phyloP scores from a whole-genome alignment of 2,888 invertebrate genomes.

The Dorcus hopei region DNA sequence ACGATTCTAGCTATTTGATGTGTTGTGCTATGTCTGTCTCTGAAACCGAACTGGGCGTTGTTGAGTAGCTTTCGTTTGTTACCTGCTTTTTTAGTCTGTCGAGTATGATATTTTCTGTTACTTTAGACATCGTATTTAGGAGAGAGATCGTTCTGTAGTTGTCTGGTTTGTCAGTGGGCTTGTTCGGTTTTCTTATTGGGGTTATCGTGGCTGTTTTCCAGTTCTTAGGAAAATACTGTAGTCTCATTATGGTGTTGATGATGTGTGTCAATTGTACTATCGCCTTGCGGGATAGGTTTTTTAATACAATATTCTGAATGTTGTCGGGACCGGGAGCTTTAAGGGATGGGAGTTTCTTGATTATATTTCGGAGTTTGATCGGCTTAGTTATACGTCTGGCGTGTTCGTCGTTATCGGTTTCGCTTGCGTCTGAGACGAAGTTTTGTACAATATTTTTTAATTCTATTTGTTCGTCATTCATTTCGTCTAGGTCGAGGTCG shows the following conservation, averaged over 20 bases:
- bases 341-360: background rate
- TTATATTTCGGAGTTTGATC: background rate
- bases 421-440: background rate
- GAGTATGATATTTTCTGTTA: too few species aligned
- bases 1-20: too few species aligned
- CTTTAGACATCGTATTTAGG: too few species aligned
- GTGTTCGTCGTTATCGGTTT: background rate
- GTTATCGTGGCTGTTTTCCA: slow-evolving; percentile 29
- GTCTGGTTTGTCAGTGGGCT: slow-evolving; percentile 9
- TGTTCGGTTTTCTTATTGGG: slow-evolving; percentile 23
- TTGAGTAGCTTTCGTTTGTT: too few species aligned
- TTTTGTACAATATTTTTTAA: background rate
- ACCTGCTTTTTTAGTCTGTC: too few species aligned
- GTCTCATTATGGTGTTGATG: slow-evolving; percentile 17
- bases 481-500: background rate
- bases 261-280: slow-evolving; percentile 27
- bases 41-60: too few species aligned
- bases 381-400: background rate
- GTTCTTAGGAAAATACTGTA: slow-evolving; percentile 22
- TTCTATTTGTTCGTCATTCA: background rate
- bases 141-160: too few species aligned
- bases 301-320: background rate
- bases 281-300: slow-evolving; percentile 30
- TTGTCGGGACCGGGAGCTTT: too few species aligned
- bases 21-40: too few species aligned